phyloP scores from a whole-genome alignment of 2,888 invertebrate genomes.

The Syritta pipiens region DNA sequence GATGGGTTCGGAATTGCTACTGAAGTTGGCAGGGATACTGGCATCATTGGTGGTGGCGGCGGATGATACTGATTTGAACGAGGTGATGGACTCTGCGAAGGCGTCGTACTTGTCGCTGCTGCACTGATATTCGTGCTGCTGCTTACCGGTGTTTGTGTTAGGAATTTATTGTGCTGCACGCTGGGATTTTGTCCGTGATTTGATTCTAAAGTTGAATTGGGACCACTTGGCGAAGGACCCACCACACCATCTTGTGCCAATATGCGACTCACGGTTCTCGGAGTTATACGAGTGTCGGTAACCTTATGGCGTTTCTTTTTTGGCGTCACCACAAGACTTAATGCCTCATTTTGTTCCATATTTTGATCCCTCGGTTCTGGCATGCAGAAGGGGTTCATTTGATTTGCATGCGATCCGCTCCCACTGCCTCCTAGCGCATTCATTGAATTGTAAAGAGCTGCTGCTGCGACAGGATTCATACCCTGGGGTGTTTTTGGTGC shows the following conservation, averaged over 20 bases:
- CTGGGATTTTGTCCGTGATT: slow-evolving; percentile 79
- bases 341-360: slow-evolving; percentile 95
- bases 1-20: slow-evolving; percentile 98
- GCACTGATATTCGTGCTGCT: slow-evolving; percentile 61
- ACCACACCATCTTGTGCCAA: slow-evolving; percentile 90
- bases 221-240: slow-evolving; percentile 81
- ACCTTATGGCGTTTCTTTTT: slow-evolving; percentile 99
- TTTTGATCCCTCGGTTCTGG: slow-evolving; percentile 83
- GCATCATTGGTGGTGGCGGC: slow-evolving; percentile 89
- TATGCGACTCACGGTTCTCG: slow-evolving; percentile 92
- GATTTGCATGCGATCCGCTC: slow-evolving; percentile 70
- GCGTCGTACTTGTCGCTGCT: slow-evolving; percentile 80
- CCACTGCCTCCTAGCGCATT: slow-evolving; percentile 80
- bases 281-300: slow-evolving; percentile 95
- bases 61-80: slow-evolving; percentile 81
- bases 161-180: slow-evolving; percentile 77
- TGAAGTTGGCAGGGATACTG: slow-evolving; percentile 93
- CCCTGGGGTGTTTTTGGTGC: slow-evolving; percentile 88
- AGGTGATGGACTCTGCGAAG: slow-evolving; percentile 83
- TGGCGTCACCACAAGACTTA: slow-evolving; percentile 95
- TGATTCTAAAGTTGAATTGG: slow-evolving; percentile 78
- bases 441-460: slow-evolving; percentile 84
- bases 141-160: slow-evolving; percentile 16
- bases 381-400: slow-evolving; percentile 81
- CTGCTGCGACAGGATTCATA: slow-evolving; percentile 81